Evolutionary conservation across 1,140 invertebrate genomes (phyloP).

Genomic region (Proctacanthus coquilletti): DNA sequence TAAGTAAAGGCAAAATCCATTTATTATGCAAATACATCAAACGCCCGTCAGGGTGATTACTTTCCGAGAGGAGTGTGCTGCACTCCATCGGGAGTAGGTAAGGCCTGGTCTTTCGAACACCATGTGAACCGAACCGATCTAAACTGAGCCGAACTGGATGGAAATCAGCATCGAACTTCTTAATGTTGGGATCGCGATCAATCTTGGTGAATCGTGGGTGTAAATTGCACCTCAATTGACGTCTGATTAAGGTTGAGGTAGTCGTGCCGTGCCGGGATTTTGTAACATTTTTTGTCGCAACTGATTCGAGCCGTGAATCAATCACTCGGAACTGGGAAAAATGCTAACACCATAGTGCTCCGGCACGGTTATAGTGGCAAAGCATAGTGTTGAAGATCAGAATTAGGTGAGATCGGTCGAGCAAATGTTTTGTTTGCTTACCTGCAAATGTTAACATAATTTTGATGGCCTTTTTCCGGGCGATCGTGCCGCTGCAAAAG

Average conservation of each 20-base stretch:
- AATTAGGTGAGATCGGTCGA: no score
- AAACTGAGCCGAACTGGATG: background rate
- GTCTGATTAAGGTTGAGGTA: conserved; percentile 1
- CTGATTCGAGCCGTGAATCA: no score
- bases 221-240: conserved; percentile 1
- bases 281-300: no score
- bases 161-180: background rate
- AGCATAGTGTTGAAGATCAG: no score
- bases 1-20: background rate
- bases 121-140: background rate
- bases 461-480: no score
- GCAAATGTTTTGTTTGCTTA: no score
- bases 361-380: no score
- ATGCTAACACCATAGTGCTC: no score
- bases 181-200: background rate
- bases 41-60: background rate
- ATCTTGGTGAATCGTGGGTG: background rate
- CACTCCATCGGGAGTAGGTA: background rate
- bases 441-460: no score
- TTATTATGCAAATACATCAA: conserved; percentile 1
- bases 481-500: no score
- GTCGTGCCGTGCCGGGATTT: background rate
- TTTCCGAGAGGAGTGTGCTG: background rate
- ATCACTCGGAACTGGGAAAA: no score
- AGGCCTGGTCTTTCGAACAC: background rate